A percentile compares a stretch with the other conserved stretches of the same genome.
These are phyloP conservation scores for Pterocles burchelli DNA, from an alignment of 2,113 vertebrate genomes.

Conservation along the genomic window DNA sequence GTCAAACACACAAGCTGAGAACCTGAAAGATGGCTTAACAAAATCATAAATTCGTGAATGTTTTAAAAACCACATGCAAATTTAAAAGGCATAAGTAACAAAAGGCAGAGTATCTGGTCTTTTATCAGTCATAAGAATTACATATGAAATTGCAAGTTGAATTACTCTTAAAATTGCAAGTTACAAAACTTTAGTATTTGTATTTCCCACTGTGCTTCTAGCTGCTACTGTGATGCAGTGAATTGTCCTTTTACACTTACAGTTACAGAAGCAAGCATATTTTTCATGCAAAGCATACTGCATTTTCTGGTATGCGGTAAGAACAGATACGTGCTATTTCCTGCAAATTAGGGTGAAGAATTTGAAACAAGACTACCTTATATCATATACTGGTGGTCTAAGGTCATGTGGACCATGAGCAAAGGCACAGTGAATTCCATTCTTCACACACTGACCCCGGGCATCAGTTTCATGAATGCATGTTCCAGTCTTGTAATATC, in stretches of 20 bases:
- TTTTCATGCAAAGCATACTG: not conserved
- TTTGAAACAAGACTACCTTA: conserved; percentile 77
- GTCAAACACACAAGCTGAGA: not conserved
- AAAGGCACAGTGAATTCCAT: conserved; percentile 92
- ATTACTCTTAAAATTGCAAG: not conserved
- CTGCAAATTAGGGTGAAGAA: not conserved
- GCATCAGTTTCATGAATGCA: conserved; percentile 93
- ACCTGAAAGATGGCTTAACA: not conserved
- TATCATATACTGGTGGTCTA: conserved; percentile 90
- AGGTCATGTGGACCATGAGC: conserved; percentile 92
- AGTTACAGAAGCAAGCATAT: not conserved
- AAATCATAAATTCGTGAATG: not conserved
- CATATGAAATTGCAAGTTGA: not conserved
- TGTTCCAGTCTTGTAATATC: conserved; percentile 94
- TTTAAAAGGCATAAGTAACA: not conserved
- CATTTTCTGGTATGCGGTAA: not conserved
- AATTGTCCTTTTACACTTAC: not conserved
- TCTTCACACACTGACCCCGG: conserved; percentile 91
- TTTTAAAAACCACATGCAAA: not conserved
- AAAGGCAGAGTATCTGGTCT: not conserved
- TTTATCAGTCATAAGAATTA: not conserved
- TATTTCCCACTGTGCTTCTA: not conserved
- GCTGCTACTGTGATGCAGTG: not conserved
- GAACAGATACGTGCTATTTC: not conserved
- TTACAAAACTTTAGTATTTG: not conserved